phyloP scores from a whole-genome alignment of 2,113 vertebrate genomes.

The Hiodon tergisus region DNA sequence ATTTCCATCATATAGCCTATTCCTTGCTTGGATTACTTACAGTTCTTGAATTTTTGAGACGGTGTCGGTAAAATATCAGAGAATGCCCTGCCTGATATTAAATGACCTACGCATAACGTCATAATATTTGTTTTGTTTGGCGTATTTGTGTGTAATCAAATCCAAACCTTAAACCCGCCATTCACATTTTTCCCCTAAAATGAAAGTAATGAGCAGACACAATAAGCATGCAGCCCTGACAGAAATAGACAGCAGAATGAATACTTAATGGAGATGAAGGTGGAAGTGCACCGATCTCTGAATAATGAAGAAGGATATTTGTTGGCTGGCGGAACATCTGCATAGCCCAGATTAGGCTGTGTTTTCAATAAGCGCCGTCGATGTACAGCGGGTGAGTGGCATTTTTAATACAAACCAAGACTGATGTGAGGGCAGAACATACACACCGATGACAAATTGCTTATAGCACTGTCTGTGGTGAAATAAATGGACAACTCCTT shows the following conservation, averaged over 20 bases:
- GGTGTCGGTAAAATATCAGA: no score
- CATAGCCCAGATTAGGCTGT: conserved; percentile 31
- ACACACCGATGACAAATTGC: not conserved
- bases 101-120: no score
- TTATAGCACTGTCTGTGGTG: not conserved
- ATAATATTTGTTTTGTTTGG: no score
- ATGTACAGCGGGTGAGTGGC: not conserved
- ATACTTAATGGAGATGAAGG: conserved; percentile 54
- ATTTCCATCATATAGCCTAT: no score
- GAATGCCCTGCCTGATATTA: no score
- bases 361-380: conserved; percentile 13
- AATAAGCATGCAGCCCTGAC: no score
- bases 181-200: no score
- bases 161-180: no score
- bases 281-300: conserved; percentile 40
- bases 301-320: conserved; percentile 47
- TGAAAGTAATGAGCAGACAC: not conserved
- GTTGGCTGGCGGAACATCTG: conserved; percentile 48
- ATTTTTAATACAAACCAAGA: not conserved
- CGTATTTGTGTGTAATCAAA: no score
- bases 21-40: no score
- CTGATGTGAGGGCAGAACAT: not conserved
- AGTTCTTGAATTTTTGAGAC: no score
- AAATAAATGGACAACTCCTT: not conserved
- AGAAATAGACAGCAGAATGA: conserved; percentile 38